Conservation (phyloP, 1,140 invertebrate genomes). For the Drosophila nikananu region DNA sequence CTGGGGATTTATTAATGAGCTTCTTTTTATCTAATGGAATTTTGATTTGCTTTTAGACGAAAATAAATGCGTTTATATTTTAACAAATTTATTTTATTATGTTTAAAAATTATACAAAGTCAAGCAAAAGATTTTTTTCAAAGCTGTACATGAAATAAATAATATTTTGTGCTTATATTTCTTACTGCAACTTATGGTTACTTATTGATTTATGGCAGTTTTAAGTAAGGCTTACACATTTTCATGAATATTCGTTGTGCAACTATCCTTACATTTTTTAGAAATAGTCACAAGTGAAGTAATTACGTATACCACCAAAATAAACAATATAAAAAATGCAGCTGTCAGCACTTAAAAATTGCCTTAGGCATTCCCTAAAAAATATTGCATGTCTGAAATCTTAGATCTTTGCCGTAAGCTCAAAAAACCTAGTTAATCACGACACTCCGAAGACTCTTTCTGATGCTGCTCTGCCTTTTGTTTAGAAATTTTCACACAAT, state of each 20-base stretch:
- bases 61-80: not conserved
- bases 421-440: conserved; percentile 29
- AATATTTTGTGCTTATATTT: not conserved
- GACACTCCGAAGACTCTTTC: conserved; percentile 36
- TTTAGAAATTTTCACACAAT: conserved; percentile 56
- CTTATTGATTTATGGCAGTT: not conserved
- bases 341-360: not conserved
- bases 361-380: not conserved
- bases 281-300: not conserved
- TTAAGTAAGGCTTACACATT: too few species aligned
- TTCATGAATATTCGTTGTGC: not conserved
- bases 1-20: too few species aligned
- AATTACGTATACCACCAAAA: not conserved
- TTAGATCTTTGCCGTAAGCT: conserved; percentile 17
- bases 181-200: not conserved
- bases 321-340: conserved; percentile 18
- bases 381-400: conserved; percentile 28
- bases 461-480: conserved; percentile 36
- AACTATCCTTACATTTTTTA: not conserved
- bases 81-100: not conserved
- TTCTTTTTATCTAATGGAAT: too few species aligned
- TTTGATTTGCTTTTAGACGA: not conserved
- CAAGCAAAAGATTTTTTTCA: not conserved
- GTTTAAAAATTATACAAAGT: not conserved
- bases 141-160: not conserved